Percentiles rank a stretch among this genome's conserved stretches.
Evolutionary conservation across 2,888 invertebrate genomes (phyloP).

Genomic region (Drosophila lutescens): DNA sequence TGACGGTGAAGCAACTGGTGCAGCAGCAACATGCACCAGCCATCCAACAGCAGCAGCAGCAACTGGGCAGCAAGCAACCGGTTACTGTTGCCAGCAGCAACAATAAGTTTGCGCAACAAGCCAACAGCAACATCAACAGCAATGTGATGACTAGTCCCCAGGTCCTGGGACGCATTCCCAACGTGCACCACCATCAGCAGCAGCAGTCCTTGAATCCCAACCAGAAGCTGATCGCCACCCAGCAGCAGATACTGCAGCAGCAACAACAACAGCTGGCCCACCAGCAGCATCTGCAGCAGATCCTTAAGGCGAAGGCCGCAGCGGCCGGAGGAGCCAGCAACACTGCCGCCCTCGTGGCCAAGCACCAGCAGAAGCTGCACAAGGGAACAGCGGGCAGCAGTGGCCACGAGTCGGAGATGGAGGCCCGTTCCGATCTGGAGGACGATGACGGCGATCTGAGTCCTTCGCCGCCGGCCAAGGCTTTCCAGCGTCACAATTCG

Average conservation of each 20-base stretch:
- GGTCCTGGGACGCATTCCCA: slow-evolving; percentile 76
- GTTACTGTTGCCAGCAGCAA: slow-evolving; percentile 14
- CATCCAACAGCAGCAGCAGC: slow-evolving; percentile 83
- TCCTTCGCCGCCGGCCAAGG: slow-evolving; percentile 85
- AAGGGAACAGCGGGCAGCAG: slow-evolving; percentile 41
- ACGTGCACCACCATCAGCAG: slow-evolving; percentile 68
- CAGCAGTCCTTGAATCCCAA: slow-evolving; percentile 81
- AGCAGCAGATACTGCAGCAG: slow-evolving; percentile 79
- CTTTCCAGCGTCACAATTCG: slow-evolving; percentile 88
- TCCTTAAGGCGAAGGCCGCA: slow-evolving; percentile 81
- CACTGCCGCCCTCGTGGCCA: slow-evolving; percentile 81
- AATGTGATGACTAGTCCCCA: slow-evolving; percentile 62
- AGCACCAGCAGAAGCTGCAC: slow-evolving; percentile 79
- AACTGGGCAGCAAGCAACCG: slow-evolving; percentile 58
- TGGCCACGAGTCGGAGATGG: slow-evolving; percentile 80
- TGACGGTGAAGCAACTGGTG: slow-evolving; percentile 81
- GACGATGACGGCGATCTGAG: slow-evolving; percentile 83
- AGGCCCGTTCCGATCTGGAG: slow-evolving; percentile 82
- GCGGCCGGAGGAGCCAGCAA: slow-evolving; percentile 78
- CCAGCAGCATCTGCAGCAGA: slow-evolving; percentile 82
- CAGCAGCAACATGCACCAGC: slow-evolving; percentile 81
- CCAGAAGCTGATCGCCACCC: slow-evolving; percentile 80
- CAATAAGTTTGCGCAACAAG: slow-evolving; percentile 51
- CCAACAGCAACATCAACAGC: slow-evolving; percentile 50
- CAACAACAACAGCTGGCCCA: slow-evolving; percentile 81